Base-by-base conservation (phyloP, 2,888 invertebrate species). In the Neoitamus cyanurus region DNA sequence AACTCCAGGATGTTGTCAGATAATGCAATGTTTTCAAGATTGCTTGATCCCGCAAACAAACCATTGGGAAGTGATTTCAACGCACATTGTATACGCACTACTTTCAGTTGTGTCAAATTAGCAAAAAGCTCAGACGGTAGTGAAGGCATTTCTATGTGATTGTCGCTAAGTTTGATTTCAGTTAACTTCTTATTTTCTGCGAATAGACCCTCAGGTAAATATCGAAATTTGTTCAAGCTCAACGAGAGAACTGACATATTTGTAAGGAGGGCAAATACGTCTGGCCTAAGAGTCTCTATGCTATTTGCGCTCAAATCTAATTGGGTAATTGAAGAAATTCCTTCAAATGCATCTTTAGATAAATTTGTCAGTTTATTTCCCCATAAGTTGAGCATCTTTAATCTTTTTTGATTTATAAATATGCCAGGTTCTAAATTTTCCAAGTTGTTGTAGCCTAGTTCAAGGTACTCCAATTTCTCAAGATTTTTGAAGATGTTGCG, bases 271-370 rank as follows among this genome's bases (percentile, higher is more conserved):
- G 92, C 90, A 88, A 96, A 95, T 77, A 94, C 92, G 87, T 93
- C 93, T 6, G 92, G 89, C 0, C 94, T 93, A 78, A 96, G 90
- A 84, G 92, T 92, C 84, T 92, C 92, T 86, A 96, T 92, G 78
- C 92, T 92, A 89, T 96, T 96, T 13, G 92, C 91, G 87, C 94
- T 94, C 83, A 97, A 90, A 90, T 96, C 95, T 85, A 97, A 92
- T 86, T 93, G 93, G 87, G 93, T 92, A 3, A 97, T 91, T 0
- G 93, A 93, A 36, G 92, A 91, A 2, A 95, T 92, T 73, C 94
- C 93, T 36, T 93, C 92, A 88, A 96, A 95, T 85, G 94, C 92
- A 84, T 93, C 92, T 86, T 93, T 92, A 15, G 93, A 92, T 48
- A 96, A 92, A 90, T 93, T 93, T 30, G 92, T 93, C 84, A 96